A percentile compares a stretch with the other conserved stretches of the same genome.
These are phyloP conservation scores for Dicentrarchus labrax DNA, from an alignment of 2,113 vertebrate genomes.

Conservation along the genomic window DNA sequence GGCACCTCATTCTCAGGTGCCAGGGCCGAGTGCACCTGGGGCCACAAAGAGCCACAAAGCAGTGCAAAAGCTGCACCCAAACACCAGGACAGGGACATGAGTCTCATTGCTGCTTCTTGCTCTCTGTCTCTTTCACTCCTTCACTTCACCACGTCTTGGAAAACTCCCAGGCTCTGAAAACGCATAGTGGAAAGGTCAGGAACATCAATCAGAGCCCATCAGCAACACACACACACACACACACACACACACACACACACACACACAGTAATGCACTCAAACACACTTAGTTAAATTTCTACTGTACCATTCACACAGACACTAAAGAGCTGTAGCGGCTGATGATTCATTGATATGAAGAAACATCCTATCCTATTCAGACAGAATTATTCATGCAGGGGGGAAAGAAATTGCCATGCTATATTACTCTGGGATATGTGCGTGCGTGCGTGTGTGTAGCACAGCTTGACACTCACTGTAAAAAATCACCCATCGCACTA, in stretches of 20 bases:
- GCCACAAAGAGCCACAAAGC: slow-evolving; percentile 59
- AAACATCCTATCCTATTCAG: slow-evolving; percentile 81
- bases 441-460: slow-evolving; percentile 64
- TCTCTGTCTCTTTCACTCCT: slow-evolving; percentile 4
- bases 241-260: slow-evolving; percentile 20
- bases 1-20: slow-evolving; percentile 85
- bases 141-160: slow-evolving; percentile 19
- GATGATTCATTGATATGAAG: slow-evolving; percentile 82
- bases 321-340: slow-evolving; percentile 66
- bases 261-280: background rate
- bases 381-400: slow-evolving; percentile 84
- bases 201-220: slow-evolving; percentile 52
- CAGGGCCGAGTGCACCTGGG: slow-evolving; percentile 60
- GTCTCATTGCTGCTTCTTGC: slow-evolving; percentile 50
- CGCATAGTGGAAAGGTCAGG: slow-evolving; percentile 63
- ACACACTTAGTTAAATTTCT: slow-evolving; percentile 40
- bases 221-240: slow-evolving; percentile 1
- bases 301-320: slow-evolving; percentile 52
- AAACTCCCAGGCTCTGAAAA: slow-evolving; percentile 51
- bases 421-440: slow-evolving; percentile 76
- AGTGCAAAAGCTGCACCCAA: slow-evolving; percentile 65
- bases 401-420: slow-evolving; percentile 75
- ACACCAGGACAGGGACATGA: slow-evolving; percentile 66
- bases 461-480: slow-evolving; percentile 73
- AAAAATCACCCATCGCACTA: slow-evolving; percentile 66